phyloP scores from a whole-genome alignment of 2,888 invertebrate species.

The Lapara coniferarum region DNA sequence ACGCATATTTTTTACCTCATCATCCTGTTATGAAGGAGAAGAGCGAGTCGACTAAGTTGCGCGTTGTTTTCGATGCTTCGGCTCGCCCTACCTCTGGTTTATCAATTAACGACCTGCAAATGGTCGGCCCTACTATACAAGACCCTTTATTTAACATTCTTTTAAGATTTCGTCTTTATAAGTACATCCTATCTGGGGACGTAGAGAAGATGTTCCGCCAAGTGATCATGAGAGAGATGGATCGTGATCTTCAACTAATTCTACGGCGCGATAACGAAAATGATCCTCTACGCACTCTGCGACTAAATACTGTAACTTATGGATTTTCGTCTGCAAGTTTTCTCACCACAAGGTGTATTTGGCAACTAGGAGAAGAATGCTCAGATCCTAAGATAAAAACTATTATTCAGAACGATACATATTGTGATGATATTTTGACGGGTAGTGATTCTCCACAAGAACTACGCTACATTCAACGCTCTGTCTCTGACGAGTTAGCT shows the following conservation, averaged over 20 bases:
- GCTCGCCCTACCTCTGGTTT: conserved; percentile 25
- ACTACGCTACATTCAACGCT: neutral
- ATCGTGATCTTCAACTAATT: neutral
- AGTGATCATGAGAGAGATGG: neutral
- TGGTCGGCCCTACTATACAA: conserved; percentile 32
- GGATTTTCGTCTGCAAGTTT: neutral
- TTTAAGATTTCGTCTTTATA: conserved; percentile 4
- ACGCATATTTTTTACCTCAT: conserved; percentile 29
- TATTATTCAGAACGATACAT: neutral
- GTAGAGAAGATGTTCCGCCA: conserved; percentile 2
- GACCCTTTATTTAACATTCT: conserved; percentile 29
- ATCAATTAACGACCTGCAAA: conserved; percentile 31
- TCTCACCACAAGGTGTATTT: neutral
- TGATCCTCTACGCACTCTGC: neutral
- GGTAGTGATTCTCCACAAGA: neutral
- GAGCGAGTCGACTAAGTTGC: conserved; percentile 31
- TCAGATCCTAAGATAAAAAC: neutral
- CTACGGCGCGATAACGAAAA: neutral
- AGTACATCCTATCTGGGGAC: neutral
- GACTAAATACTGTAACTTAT: conserved; percentile 3
- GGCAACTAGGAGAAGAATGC: neutral
- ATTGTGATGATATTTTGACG: neutral
- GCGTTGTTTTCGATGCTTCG: conserved; percentile 32
- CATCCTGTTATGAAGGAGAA: conserved; percentile 28
- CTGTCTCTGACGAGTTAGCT: neutral